Percentiles rank a stretch among this genome's conserved stretches.
Conservation (phyloP, 2,888 invertebrate genomes). For the Luperina testacea region DNA sequence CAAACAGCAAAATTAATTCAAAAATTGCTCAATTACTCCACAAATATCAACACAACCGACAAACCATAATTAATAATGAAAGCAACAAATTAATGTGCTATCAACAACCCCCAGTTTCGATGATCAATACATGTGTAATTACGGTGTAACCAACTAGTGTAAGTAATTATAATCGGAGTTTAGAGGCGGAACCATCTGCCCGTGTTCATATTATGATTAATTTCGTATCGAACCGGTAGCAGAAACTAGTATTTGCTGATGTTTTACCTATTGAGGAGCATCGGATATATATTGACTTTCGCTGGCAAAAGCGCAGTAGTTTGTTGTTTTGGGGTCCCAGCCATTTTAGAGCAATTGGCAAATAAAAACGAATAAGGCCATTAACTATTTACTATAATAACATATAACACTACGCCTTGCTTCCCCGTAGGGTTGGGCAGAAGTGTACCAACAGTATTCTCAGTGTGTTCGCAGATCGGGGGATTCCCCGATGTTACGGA, state of each 20-base stretch:
- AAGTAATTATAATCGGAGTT: conserved; percentile 47
- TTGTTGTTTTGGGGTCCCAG: background rate
- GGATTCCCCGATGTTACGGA: too few relatives aligned
- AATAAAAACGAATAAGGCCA: background rate
- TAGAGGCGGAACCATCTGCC: conserved; percentile 53
- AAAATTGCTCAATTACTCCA: conserved; percentile 17
- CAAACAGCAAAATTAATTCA: background rate
- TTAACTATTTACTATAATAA: background rate
- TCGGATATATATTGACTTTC: conserved; percentile 36
- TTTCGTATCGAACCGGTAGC: conserved; percentile 43
- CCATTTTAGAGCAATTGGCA: background rate
- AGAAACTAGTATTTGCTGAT: conserved; percentile 43
- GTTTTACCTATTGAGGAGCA: conserved; percentile 31
- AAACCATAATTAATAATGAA: conserved; percentile 31
- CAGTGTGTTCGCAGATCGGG: too few relatives aligned
- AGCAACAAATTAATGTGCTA: conserved; percentile 61
- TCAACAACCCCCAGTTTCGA: conserved; percentile 49
- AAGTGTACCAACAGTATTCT: background rate
- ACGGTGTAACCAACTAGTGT: conserved; percentile 42
- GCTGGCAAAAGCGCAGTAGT: background rate
- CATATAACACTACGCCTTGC: background rate
- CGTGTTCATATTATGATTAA: conserved; percentile 53
- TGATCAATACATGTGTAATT: conserved; percentile 62
- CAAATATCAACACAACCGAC: conserved; percentile 31
- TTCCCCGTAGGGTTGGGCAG: background rate